Base-by-base conservation (phyloP, 2,888 invertebrate species). In the Lobophora halterata region DNA sequence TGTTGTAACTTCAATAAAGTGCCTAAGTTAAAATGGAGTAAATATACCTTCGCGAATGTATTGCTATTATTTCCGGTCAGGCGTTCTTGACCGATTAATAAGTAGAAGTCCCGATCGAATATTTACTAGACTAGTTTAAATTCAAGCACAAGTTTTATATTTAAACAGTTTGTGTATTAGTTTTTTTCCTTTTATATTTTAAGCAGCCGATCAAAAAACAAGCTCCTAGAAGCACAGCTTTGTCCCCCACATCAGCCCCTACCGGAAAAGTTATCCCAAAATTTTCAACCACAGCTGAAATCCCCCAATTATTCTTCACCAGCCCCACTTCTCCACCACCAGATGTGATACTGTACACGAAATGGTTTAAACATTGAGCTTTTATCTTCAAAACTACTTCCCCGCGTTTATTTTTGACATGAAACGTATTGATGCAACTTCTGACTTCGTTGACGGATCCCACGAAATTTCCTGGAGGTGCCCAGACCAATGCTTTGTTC, bases 401-500 rank as follows among this genome's bases (percentile, higher is more conserved):
- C 0, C 61, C 64, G 0, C 18, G 5, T 1, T 46, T 46, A 33
- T 77, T 65, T 30, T 57, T 67, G 0, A 75, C 66, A 0, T 48
- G 5, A 21, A 59, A 77, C 1, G 53, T 64, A 5, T 58, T 62
- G 0, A 40, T 29, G 3, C 54, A 58, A 0, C 35, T 13, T 10
- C 21, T 25, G 0, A 12, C 13, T 35, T 68, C 51, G 6, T 63
- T 54, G 0, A 78, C 62, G 0, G 70, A 66, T 0, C 80, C 80
- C 0, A 71, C 58, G 5, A 61, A 75, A 30, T 72, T 61, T 0
- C 70, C 79, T 0, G 74, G 65, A 0, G 80, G 80, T 0, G 77
- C 65, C 66, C 70, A 80, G 1, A 79, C 60, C 0, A 58, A 16
- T 0, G 61, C 55, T 18, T 52, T 61, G 7, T 66, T 68, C 0